A percentile compares a stretch with the other conserved stretches of the same genome.
Conservation (phyloP, 2,888 invertebrate species). For the Sinotaia quadrata region DNA sequence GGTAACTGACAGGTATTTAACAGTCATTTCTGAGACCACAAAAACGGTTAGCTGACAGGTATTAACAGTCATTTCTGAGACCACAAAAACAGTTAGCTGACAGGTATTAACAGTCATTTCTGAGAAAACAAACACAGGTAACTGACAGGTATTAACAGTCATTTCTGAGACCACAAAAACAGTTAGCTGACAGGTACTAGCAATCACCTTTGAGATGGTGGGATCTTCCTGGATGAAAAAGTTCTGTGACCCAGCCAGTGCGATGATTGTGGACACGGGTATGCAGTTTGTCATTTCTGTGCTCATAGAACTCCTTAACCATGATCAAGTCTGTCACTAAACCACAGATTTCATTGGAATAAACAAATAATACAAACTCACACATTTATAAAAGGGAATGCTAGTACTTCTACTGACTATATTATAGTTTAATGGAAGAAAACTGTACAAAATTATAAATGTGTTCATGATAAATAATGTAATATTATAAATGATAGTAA, state of each 20-base stretch:
- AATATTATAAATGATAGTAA: too few species aligned
- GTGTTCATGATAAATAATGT: too few species aligned
- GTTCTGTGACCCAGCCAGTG: constrained; percentile 69
- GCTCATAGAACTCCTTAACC: constrained; percentile 68
- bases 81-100: too few species aligned
- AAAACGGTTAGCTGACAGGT: too few species aligned
- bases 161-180: constrained; percentile 1
- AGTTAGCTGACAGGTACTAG: not conserved
- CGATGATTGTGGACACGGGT: constrained; percentile 65
- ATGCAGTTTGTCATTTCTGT: constrained; percentile 69
- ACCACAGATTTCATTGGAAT: too few species aligned
- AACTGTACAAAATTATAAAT: too few species aligned
- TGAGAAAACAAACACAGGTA: too few species aligned
- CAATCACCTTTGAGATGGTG: constrained; percentile 68
- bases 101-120: too few species aligned
- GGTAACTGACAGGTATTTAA: too few species aligned
- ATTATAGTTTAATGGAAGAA: not conserved
- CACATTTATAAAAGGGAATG: not conserved
- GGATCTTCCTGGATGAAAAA: constrained; percentile 65
- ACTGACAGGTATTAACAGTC: too few species aligned
- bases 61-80: too few species aligned
- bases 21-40: too few species aligned
- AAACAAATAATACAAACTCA: constrained; percentile 2
- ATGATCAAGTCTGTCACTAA: constrained; percentile 65
- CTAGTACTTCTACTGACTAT: not conserved